These are phyloP conservation scores for Fregetta grallaria DNA, from an alignment of 2,113 vertebrate species.

Conservation along the genomic window DNA sequence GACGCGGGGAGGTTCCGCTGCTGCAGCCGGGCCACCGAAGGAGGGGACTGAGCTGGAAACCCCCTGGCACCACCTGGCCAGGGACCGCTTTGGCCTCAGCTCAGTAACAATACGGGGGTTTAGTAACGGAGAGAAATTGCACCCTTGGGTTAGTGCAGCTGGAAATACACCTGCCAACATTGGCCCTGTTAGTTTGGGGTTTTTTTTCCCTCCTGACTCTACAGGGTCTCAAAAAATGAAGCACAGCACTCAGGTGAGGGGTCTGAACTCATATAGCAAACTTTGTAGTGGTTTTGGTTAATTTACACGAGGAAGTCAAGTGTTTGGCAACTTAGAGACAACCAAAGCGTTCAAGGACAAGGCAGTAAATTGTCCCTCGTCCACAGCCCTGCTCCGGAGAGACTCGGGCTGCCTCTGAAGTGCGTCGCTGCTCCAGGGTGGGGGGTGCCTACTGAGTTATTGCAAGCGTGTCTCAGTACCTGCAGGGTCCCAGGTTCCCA, in stretches of 20 bases:
- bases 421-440: fast-evolving
- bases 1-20: neutral
- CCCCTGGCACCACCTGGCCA: neutral
- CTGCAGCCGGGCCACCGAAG: neutral
- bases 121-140: neutral
- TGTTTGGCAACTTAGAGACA: neutral
- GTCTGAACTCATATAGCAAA: neutral
- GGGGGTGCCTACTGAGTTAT: neutral
- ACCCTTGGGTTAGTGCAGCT: neutral
- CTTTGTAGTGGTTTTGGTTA: neutral
- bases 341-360: neutral
- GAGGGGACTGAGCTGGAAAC: neutral
- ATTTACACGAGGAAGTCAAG: neutral
- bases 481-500: neutral
- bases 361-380: neutral
- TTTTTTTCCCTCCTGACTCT: neutral
- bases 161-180: neutral
- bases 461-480: neutral
- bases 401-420: neutral
- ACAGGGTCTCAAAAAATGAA: neutral
- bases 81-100: neutral
- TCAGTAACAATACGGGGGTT: fast-evolving
- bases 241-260: neutral
- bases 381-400: neutral
- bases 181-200: neutral